These are phyloP conservation scores for Lepidiolamprologus cunningtoni DNA, from an alignment of 2,113 vertebrate species.

Conservation along the genomic window DNA sequence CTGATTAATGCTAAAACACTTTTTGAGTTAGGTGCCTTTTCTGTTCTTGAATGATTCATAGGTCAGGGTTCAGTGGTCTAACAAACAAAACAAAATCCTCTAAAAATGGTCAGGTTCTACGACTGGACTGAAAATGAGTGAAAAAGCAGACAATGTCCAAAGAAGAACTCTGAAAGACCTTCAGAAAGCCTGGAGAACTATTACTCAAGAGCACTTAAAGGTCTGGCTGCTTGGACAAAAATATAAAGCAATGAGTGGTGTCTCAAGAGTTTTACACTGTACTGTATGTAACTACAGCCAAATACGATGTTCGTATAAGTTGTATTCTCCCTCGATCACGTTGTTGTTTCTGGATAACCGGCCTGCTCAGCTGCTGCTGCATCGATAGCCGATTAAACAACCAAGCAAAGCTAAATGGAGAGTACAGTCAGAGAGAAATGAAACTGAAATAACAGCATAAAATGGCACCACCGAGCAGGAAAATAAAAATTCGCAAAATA, in stretches of 20 bases:
- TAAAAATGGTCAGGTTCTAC: background rate
- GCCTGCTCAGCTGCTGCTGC: conserved; percentile 29
- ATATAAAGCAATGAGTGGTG: background rate
- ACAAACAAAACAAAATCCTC: background rate
- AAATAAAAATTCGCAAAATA: conserved; percentile 9
- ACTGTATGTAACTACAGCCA: background rate
- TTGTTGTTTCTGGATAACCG: background rate
- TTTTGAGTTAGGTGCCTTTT: background rate
- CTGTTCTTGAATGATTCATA: background rate
- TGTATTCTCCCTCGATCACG: background rate
- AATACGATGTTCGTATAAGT: background rate
- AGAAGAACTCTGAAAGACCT: background rate
- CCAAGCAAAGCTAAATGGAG: conserved; percentile 24
- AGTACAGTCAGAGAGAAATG: background rate
- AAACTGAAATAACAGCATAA: conserved; percentile 5
- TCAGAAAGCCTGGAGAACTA: background rate
- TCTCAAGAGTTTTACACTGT: background rate
- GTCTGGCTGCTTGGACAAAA: background rate
- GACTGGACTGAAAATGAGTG: background rate
- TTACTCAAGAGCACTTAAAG: background rate
- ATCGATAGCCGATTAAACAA: background rate
- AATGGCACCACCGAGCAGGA: background rate
- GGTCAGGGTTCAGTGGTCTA: background rate
- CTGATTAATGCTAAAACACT: background rate
- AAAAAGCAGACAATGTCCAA: background rate